Percentiles rank a stretch among this genome's conserved stretches.
Evolutionary conservation across 2,797 vertebrate species (phyloP).

Genomic region (Fratercula arctica): DNA sequence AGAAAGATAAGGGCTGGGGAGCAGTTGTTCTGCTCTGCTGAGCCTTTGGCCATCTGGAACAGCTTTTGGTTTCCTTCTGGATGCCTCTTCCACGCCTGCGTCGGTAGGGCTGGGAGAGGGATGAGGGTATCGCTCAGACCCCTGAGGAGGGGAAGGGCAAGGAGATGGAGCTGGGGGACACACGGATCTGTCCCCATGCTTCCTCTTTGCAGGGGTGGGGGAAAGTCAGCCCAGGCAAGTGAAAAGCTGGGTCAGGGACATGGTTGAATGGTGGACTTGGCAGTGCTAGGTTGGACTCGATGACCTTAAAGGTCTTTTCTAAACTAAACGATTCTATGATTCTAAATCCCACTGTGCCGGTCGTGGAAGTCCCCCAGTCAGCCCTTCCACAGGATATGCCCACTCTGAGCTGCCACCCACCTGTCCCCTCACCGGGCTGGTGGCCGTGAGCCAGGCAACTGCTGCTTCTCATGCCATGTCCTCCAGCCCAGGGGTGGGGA

Average conservation of each 20-base stretch:
- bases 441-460: not conserved
- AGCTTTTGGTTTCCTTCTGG: constrained; percentile 14
- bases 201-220: not conserved
- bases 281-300: not conserved
- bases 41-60: constrained; percentile 40
- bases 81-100: not conserved
- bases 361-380: fast-evolving
- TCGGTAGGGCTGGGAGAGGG: not conserved
- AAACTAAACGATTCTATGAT: not conserved
- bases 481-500: not conserved
- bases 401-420: not conserved
- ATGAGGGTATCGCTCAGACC: not conserved
- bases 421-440: fast-evolving
- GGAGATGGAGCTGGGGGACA: not conserved
- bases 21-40: not conserved
- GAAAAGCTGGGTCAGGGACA: not conserved
- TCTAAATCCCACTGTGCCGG: not conserved
- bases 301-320: not conserved
- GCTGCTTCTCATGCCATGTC: fast-evolving
- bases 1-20: constrained; percentile 11
- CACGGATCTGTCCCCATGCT: not conserved
- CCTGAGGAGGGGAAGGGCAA: not conserved
- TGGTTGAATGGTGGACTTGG: not conserved
- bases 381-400: not conserved
- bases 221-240: not conserved